A percentile compares a stretch with the other conserved stretches of the same genome.
phyloP scores from a whole-genome alignment of 2,888 invertebrate genomes.

The Opisthograptis luteolata region DNA sequence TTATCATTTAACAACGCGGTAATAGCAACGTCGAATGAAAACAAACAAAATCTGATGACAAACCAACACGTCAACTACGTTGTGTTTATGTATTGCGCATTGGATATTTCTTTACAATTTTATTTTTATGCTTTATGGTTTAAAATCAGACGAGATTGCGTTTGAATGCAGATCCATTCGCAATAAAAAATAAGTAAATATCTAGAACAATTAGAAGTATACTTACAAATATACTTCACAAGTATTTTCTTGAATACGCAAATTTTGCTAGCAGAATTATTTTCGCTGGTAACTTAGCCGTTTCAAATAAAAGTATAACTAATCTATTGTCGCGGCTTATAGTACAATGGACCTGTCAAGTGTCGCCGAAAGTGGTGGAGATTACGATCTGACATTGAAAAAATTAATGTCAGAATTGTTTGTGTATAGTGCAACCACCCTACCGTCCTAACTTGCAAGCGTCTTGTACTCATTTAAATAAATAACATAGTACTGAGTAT shows the following conservation, averaged over 20 bases:
- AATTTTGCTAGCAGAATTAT: background rate
- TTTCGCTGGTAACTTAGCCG: background rate
- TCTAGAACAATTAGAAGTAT: too few relatives aligned
- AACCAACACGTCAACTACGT: slow-evolving; percentile 16
- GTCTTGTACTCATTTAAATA: background rate
- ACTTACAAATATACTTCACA: too few relatives aligned
- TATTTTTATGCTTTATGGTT: too few relatives aligned
- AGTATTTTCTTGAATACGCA: too few relatives aligned
- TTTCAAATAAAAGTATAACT: background rate
- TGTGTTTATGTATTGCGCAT: too few relatives aligned
- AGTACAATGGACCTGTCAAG: slow-evolving; percentile 1
- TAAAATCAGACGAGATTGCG: too few relatives aligned
- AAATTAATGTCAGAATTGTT: background rate
- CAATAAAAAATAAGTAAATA: too few relatives aligned
- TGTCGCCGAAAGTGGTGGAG: background rate
- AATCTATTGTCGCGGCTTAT: slow-evolving; percentile 1
- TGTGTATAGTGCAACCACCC: background rate
- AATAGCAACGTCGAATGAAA: slow-evolving; percentile 16
- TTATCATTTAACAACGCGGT: slow-evolving; percentile 30
- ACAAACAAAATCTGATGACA: slow-evolving; percentile 25
- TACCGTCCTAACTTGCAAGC: background rate
- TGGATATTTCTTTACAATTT: too few relatives aligned
- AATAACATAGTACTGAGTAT: too few relatives aligned
- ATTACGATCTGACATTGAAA: background rate
- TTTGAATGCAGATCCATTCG: too few relatives aligned